These are phyloP conservation scores for Solen grandis DNA, from an alignment of 1,140 invertebrate genomes.

Conservation along the genomic window DNA sequence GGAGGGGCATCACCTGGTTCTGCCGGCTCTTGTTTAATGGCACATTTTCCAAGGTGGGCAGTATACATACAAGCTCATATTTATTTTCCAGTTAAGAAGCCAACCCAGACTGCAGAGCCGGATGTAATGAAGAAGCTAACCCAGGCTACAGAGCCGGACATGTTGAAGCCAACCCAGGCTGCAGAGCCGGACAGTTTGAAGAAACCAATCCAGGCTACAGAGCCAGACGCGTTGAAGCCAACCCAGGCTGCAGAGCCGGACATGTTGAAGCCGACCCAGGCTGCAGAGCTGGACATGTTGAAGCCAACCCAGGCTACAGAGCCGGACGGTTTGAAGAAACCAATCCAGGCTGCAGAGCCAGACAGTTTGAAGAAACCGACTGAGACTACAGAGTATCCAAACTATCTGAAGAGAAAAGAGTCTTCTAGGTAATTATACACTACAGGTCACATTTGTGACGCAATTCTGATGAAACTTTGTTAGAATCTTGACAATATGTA, in stretches of 20 bases:
- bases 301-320: constrained; percentile 39
- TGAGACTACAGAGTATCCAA: constrained; percentile 38
- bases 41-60: constrained; percentile 39
- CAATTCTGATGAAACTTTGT: constrained; percentile 19
- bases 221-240: constrained; percentile 33
- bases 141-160: constrained; percentile 40
- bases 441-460: constrained; percentile 22
- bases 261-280: constrained; percentile 37
- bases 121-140: constrained; percentile 38
- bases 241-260: constrained; percentile 38
- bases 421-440: constrained; percentile 29
- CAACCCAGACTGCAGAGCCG: constrained; percentile 35
- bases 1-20: constrained; percentile 40
- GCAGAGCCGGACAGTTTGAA: not conserved
- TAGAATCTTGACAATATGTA: constrained; percentile 11
- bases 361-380: constrained; percentile 42
- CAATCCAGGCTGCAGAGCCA: constrained; percentile 38
- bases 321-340: constrained; percentile 28
- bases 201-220: constrained; percentile 31
- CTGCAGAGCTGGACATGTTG: constrained; percentile 36
- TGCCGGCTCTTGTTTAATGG: constrained; percentile 41
- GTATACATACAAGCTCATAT: constrained; percentile 41
- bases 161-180: constrained; percentile 18
- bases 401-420: constrained; percentile 18
- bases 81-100: constrained; percentile 43